Base-by-base conservation (phyloP, 2,888 invertebrate species). In the Creontiades dilutus region DNA sequence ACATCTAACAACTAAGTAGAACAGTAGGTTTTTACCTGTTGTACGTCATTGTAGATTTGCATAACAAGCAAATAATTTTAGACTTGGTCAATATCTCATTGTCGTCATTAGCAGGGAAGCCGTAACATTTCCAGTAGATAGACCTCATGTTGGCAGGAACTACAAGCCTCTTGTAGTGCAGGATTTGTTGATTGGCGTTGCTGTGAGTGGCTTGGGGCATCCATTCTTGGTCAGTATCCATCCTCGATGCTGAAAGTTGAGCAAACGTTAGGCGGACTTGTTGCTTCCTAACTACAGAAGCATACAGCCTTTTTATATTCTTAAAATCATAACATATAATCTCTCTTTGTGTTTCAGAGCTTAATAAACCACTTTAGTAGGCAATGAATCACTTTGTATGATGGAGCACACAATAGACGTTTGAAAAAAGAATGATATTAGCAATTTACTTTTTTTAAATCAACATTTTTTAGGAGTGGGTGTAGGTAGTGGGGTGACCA, bases 41-140 rank as follows among this genome's bases (percentile, higher is more conserved):
- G 89, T 94, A 94, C 0, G 94, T 94, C 87, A 94, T 94, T 90
- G 94, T 94, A 4, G 93, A 94, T 91, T 94, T 94, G 91, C 94
- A 94, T 0, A 94, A 90, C 68, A 94, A 93, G 90, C 94, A 94
- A 61, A 94, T 93, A 23, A 94, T 94, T 92, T 94, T 94, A 0
- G 93, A 93, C 92, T 93, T 92, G 0, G 92, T 92, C 0, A 92
- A 86, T 47, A 92, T 92, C 76, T 90, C 90, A 87, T 91, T 92
- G 0, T 94, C 93, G n/a, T 94, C 94, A 7, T 93, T 93, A 0
- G 94, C 94, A 55, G 94, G 94, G 92, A 94, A 94, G 13, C 94
- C 94, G 92, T 94, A 94, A 91, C 93, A 94, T 92, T 94, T 94
- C 94, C 94, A 94, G 91, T 94, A 94, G 85, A 94, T 93, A 90